Base-by-base conservation (phyloP, 2,888 invertebrate species). In the Toxonevra muliebris region DNA sequence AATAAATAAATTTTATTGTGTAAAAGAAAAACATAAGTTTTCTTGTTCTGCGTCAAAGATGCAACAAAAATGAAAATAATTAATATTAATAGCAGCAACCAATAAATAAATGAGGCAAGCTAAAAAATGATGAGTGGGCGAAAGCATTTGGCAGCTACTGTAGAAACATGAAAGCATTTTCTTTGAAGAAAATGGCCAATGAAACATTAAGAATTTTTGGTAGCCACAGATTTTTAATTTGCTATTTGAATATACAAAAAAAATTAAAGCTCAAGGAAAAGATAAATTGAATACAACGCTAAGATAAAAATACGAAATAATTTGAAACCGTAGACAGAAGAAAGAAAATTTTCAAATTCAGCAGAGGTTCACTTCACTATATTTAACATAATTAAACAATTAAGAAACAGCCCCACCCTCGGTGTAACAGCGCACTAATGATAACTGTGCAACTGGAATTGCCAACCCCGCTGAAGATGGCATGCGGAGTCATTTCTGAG, bases 301-400 rank as follows among this genome's bases (percentile, higher is more conserved):
- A 30, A 2, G 30, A 30, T 4, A 30, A 30, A 30, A 30, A 30
- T 2, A 4, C 30, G 30, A 30, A 30, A 30, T 30, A 30, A 30
- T 4, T 7, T 30, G 30, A 30, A 30, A 30, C 7, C 7, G 30
- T 30, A 30, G 7, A 30, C 2, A 30, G 30, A 7, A 30, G 7
- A 7, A 30, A 30, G 30, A 30, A 30, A 30, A 30, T 30, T 2
- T 30, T 30, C 30, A 30, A 30, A 30, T 30, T 30, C 30, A 30
- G 30, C 7, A 2, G 7, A 30, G 30, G 30, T 30, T 30, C 43
- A 15, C 15, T 50, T 50, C 30, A 40, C 50, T 20, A 71, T 72
- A 76, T 79, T 81, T 81, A 77, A 76, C 81, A 81, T 81, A 81
- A 81, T 81, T 81, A 80, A 82, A 79, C 81, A 81, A 82, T 82